Evolutionary conservation across 2,888 invertebrate species (phyloP), one percentile per base, ranked within the genome.

Genomic region (Diarsia brunnea): DNA sequence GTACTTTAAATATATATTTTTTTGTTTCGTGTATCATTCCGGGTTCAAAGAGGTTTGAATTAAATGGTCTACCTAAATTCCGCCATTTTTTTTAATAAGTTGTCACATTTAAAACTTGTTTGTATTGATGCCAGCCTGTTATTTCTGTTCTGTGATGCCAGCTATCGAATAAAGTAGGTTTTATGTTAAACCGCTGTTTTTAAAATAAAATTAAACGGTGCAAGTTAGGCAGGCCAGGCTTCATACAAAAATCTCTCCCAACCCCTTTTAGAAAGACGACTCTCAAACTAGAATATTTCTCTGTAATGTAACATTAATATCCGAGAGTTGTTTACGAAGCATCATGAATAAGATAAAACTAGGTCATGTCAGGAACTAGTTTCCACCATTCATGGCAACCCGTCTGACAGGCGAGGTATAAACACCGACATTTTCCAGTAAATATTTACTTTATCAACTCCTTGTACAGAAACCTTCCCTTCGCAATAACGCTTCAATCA

Each of bases 291-390:
- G 24, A 68, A 76, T 27, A 68, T 61, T 67, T 74, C 27, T 31
- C 53, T 58, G 69, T 65, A 55, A 81, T 71, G 60, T 47, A 69
- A 78, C 60, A 58, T 75, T 73, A 58, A 75, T 69, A 78, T 75
- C 75, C 58, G 58, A 53, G 60, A 71, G 51, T 45, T 76, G 72
- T 82, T 87, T 85, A 81, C 69, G 73, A 73, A 86, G 74, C 69
- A 61, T 69, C 67, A 75, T 80, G 79, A 81, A 84, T 84, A 73
- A 78, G 55, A 77, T 70, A 69, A 75, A 88, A 77, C 78, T 86
- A 74, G 88, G 82, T 84, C 84, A 66, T 75, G 84, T 70, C 81
- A 81, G 79, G 79, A 78, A 69, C 82, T 74, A 74, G 72, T 70
- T 71, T 65, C 58, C 68, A 69, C 75, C 69, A 84, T 88, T 86